Percentiles rank a stretch among this genome's conserved stretches.
These are phyloP conservation scores for Channa striata DNA, from an alignment of 2,797 vertebrate species.

Conservation along the genomic window DNA sequence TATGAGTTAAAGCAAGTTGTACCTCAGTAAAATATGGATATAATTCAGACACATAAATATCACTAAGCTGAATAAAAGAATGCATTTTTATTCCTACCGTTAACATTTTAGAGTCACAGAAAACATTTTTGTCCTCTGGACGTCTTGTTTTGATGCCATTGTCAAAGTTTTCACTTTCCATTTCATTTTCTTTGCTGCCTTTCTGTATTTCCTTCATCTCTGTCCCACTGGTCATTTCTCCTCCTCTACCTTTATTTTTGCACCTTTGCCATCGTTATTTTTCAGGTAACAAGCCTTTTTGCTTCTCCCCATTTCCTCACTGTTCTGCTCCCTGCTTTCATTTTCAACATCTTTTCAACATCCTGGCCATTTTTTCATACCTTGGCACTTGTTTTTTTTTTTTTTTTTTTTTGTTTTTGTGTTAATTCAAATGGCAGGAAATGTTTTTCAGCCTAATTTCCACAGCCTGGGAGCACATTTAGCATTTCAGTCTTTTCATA, in stretches of 20 bases:
- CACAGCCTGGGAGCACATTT: background rate
- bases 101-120: too few relatives aligned
- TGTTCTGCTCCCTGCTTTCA: background rate
- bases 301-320: background rate
- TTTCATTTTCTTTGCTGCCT: too few relatives aligned
- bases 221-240: too few relatives aligned
- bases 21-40: too few relatives aligned
- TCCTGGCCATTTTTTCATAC: background rate
- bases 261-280: background rate
- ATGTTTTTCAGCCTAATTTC: slow-evolving; percentile 37
- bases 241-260: background rate
- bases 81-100: too few relatives aligned
- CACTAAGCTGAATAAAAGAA: too few relatives aligned
- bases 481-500: slow-evolving; percentile 31
- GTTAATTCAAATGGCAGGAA: background rate
- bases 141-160: background rate
- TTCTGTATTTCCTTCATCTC: background rate
- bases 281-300: background rate
- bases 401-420: slow-evolving; percentile 7
- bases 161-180: too few relatives aligned
- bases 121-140: too few relatives aligned
- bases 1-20: too few relatives aligned
- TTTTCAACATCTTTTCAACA: background rate
- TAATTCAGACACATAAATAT: too few relatives aligned
- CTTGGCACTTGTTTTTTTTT: background rate